Percentiles rank a stretch among this genome's conserved stretches.
Evolutionary conservation across 2,888 invertebrate species (phyloP).

Genomic region (Onchidella celtica): DNA sequence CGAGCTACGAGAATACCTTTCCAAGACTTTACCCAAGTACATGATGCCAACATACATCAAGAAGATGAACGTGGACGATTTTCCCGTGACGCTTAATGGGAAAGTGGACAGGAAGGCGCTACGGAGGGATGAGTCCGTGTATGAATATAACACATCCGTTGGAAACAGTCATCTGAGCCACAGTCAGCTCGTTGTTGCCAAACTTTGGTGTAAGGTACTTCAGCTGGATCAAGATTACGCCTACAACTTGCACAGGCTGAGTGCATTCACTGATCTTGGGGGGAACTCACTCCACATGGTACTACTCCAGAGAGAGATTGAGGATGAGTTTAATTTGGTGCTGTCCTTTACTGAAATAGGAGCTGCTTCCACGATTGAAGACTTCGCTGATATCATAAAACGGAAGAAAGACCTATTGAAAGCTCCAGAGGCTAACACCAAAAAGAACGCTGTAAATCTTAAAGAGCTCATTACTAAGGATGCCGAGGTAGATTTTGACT

Average conservation of each 20-base stretch:
- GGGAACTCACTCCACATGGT: conserved; percentile 69
- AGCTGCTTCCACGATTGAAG: conserved; percentile 63
- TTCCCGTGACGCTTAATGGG: conserved; percentile 63
- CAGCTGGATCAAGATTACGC: conserved; percentile 58
- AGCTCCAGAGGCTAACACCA: background rate
- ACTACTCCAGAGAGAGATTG: conserved; percentile 58
- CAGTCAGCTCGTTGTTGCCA: conserved; percentile 59
- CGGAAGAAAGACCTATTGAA: conserved; percentile 52
- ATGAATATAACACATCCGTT: conserved; percentile 47
- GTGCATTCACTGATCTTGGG: conserved; percentile 68
- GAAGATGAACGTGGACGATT: conserved; percentile 58
- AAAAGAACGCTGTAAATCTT: background rate
- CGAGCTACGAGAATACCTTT: conserved; percentile 62
- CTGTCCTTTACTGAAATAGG: conserved; percentile 64
- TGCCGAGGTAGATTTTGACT: conserved; percentile 46
- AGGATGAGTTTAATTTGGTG: conserved; percentile 56
- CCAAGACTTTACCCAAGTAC: conserved; percentile 63
- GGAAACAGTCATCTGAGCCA: conserved; percentile 61
- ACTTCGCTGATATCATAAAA: conserved; percentile 60
- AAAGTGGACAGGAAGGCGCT: conserved; percentile 62
- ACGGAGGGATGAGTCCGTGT: conserved; percentile 60
- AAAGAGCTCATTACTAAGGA: conserved; percentile 54
- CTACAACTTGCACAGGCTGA: conserved; percentile 59
- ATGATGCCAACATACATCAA: conserved; percentile 66
- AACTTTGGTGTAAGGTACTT: conserved; percentile 60